These are phyloP conservation scores for Acanthurus leucopareius DNA, from an alignment of 2,797 vertebrate genomes.

Conservation along the genomic window DNA sequence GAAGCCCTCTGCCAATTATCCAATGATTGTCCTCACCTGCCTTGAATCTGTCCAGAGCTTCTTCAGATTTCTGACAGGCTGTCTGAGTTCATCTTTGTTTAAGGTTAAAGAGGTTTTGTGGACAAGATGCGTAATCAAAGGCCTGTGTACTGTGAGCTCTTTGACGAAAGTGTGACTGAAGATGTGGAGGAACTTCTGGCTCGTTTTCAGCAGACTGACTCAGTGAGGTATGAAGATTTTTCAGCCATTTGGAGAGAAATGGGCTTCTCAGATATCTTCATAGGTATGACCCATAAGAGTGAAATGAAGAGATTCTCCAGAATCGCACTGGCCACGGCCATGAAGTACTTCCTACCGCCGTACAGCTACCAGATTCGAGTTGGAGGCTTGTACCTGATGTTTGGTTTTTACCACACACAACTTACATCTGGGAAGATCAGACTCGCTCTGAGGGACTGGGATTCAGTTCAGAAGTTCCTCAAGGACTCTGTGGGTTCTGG, in stretches of 20 bases:
- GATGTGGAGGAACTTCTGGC: slow-evolving; percentile 77
- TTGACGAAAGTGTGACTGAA: slow-evolving; percentile 60
- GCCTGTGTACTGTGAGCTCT: slow-evolving; percentile 32
- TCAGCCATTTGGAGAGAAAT: slow-evolving; percentile 74
- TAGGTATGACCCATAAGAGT: neutral
- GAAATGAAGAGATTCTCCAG: slow-evolving; percentile 68
- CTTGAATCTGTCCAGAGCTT: neutral
- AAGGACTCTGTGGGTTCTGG: slow-evolving; percentile 21
- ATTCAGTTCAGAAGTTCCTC: slow-evolving; percentile 61
- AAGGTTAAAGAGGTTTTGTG: neutral
- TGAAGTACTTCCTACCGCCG: slow-evolving; percentile 77
- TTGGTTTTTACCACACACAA: slow-evolving; percentile 71
- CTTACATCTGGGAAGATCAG: slow-evolving; percentile 56
- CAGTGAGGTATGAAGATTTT: slow-evolving; percentile 66
- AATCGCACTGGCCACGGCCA: slow-evolving; percentile 64
- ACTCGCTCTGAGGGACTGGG: slow-evolving; percentile 72
- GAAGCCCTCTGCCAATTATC: neutral
- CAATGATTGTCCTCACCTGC: neutral
- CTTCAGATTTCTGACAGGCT: no score
- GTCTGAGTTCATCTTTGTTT: no score
- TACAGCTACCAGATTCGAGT: slow-evolving; percentile 78
- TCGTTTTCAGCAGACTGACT: slow-evolving; percentile 70
- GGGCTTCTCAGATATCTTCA: slow-evolving; percentile 65
- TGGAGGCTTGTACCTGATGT: slow-evolving; percentile 78
- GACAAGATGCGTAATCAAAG: slow-evolving; percentile 46